Evolutionary conservation across 2,888 invertebrate genomes (phyloP).

Genomic region (Diadegma fenestrale): DNA sequence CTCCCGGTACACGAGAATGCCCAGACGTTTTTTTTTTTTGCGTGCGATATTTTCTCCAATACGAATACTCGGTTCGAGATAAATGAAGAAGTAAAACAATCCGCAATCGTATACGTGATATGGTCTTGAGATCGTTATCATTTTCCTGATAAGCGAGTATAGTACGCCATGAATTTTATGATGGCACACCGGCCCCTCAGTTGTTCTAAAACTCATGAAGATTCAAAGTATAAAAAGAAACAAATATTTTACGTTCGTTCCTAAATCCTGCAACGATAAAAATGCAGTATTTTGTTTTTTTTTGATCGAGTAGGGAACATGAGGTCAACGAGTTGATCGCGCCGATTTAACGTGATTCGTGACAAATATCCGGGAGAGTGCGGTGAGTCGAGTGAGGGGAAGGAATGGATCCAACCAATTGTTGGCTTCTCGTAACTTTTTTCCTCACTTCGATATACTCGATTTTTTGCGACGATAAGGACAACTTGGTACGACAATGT

Average conservation of each 20-base stretch:
- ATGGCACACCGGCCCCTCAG: conserved; percentile 29
- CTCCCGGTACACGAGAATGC: background rate
- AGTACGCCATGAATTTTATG: conserved; percentile 22
- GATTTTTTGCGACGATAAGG: conserved; percentile 43
- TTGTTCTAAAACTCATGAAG: background rate
- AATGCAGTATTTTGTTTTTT: background rate
- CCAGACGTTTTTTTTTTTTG: background rate
- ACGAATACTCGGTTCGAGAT: conserved; percentile 3
- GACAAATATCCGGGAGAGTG: conserved; percentile 6
- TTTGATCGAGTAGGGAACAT: background rate
- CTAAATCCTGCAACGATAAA: background rate
- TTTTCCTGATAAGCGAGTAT: conserved; percentile 45
- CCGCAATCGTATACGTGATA: conserved; percentile 24
- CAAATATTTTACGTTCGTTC: background rate
- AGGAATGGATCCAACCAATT: conserved; percentile 40
- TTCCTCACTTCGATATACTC: conserved; percentile 19
- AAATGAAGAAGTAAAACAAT: conserved; percentile 25
- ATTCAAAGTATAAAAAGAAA: background rate
- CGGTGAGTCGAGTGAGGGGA: background rate
- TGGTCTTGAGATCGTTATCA: conserved; percentile 49
- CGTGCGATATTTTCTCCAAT: background rate
- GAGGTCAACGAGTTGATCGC: background rate
- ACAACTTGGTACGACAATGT: conserved; percentile 66
- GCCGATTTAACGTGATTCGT: background rate
- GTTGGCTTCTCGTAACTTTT: conserved; percentile 4